Percentiles rank a stretch among this genome's conserved stretches.
phyloP scores from a whole-genome alignment of 2,888 invertebrate genomes.

The Brachyopa scutellaris region DNA sequence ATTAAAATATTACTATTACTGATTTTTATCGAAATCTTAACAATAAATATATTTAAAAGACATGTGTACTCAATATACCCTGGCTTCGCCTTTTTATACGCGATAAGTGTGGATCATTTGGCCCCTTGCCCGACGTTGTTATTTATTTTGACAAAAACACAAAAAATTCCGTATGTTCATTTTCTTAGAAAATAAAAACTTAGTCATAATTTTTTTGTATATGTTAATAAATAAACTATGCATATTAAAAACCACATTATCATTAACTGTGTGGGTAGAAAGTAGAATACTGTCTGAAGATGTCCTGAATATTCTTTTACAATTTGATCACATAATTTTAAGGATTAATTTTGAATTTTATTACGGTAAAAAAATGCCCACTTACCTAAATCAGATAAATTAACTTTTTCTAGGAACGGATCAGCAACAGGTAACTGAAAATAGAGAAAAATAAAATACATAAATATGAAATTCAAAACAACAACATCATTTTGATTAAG shows the following conservation, averaged over 20 bases:
- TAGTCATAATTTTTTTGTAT: conserved; percentile 6
- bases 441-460: conserved; percentile 77
- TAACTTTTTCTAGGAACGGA: conserved; percentile 94
- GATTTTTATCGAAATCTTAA: conserved; percentile 31
- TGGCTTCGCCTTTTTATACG: conserved; percentile 23
- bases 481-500: too few relatives aligned
- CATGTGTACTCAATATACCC: too few relatives aligned
- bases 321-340: not conserved
- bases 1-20: conserved; percentile 6
- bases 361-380: conserved; percentile 72
- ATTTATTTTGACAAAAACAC: conserved; percentile 37
- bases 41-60: conserved; percentile 29
- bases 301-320: conserved; percentile 13
- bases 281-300: not conserved
- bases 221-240: not conserved
- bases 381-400: conserved; percentile 90
- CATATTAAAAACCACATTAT: not conserved
- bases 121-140: conserved; percentile 38
- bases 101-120: conserved; percentile 49
- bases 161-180: too few relatives aligned
- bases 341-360: not conserved
- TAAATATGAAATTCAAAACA: too few relatives aligned
- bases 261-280: not conserved
- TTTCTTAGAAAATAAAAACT: conserved; percentile 35
- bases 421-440: conserved; percentile 94